Evolutionary conservation across 2,888 invertebrate species (phyloP).

Genomic region (Mylabris sibirica): DNA sequence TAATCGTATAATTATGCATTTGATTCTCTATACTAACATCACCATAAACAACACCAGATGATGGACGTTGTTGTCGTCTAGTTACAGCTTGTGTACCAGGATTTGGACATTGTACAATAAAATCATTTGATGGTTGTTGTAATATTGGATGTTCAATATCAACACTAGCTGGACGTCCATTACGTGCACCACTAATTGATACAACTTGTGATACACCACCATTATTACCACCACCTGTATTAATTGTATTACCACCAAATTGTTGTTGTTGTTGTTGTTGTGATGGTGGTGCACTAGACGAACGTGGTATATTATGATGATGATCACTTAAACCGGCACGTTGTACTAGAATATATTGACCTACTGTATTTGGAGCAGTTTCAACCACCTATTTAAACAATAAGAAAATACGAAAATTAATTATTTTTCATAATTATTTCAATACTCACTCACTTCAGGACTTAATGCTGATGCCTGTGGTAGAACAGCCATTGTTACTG

Average conservation of each 20-base stretch:
- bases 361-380: slow-evolving; percentile 68
- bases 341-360: slow-evolving; percentile 84
- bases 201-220: slow-evolving; percentile 52
- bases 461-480: slow-evolving; percentile 61
- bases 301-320: slow-evolving; percentile 76
- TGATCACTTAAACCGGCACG: slow-evolving; percentile 66
- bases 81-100: slow-evolving; percentile 64
- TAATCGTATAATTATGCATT: slow-evolving; percentile 64
- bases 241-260: slow-evolving; percentile 19
- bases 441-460: slow-evolving; percentile 59
- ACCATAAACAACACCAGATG: slow-evolving; percentile 58
- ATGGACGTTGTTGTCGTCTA: slow-evolving; percentile 61
- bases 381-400: slow-evolving; percentile 65
- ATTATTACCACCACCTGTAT: slow-evolving; percentile 44
- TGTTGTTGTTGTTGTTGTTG: slow-evolving; percentile 48
- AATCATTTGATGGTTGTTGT: slow-evolving; percentile 47
- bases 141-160: slow-evolving; percentile 61
- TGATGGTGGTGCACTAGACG: slow-evolving; percentile 84
- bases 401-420: slow-evolving; percentile 7
- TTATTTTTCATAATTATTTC: not conserved
- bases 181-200: slow-evolving; percentile 50
- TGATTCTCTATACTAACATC: slow-evolving; percentile 59
- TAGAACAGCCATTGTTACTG: slow-evolving; percentile 66
- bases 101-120: slow-evolving; percentile 60
- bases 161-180: slow-evolving; percentile 73